These are phyloP conservation scores for Sebastolobus altivelis DNA, from an alignment of 2,797 vertebrate species.

Conservation along the genomic window DNA sequence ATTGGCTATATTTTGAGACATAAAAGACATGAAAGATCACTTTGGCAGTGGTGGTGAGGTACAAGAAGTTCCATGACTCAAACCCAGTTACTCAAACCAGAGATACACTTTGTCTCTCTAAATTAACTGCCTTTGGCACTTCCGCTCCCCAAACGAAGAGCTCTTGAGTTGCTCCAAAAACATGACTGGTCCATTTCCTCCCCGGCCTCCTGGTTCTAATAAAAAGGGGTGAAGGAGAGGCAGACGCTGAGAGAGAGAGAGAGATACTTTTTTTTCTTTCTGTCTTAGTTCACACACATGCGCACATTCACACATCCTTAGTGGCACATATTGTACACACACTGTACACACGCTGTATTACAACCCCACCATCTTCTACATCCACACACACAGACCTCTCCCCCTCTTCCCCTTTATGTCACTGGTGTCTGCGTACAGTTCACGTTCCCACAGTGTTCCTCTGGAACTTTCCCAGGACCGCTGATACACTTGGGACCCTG, in stretches of 20 bases:
- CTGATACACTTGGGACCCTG: conserved; percentile 77
- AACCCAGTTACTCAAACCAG: conserved; percentile 63
- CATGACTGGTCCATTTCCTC: conserved; percentile 76
- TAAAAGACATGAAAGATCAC: background rate
- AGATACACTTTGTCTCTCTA: conserved; percentile 65
- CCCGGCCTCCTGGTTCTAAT: conserved; percentile 77
- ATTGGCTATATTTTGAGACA: background rate
- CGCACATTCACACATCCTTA: conserved; percentile 26
- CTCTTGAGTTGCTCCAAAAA: conserved; percentile 75
- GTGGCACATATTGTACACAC: conserved; percentile 15
- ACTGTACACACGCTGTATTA: conserved; percentile 23
- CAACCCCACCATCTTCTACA: background rate
- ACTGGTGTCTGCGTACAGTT: conserved; percentile 72
- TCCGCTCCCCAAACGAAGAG: conserved; percentile 76
- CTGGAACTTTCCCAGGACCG: conserved; percentile 85
- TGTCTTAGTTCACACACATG: conserved; percentile 4
- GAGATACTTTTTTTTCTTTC: conserved; percentile 12
- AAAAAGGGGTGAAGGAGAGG: conserved; percentile 63
- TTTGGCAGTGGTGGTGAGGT: background rate
- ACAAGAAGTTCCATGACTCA: conserved; percentile 35
- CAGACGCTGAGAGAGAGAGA: conserved; percentile 39
- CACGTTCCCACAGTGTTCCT: conserved; percentile 83
- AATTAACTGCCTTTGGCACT: conserved; percentile 73
- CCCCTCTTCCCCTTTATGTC: conserved; percentile 51
- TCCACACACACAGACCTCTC: conserved; percentile 23